phyloP scores from a whole-genome alignment of 1,140 invertebrate genomes.

The Panulirus ornatus region DNA sequence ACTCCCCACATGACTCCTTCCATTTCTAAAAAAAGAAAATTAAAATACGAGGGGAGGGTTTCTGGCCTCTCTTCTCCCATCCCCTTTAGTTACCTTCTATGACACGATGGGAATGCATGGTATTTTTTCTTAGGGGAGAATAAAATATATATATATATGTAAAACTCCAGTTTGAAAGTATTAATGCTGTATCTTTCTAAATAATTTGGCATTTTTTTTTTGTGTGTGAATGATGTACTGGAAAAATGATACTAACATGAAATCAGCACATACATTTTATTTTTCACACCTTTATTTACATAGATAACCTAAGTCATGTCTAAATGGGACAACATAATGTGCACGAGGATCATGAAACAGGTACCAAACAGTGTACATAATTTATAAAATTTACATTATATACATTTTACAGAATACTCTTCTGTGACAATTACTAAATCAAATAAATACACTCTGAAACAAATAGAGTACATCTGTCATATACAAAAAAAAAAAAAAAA shows the following conservation, averaged over 20 bases:
- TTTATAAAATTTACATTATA: slow-evolving; percentile 72
- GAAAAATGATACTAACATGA: not conserved
- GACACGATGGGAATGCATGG: no score
- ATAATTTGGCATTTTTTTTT: no score
- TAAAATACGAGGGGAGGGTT: no score
- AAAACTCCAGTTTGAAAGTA: no score
- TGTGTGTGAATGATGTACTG: no score
- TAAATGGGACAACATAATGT: slow-evolving; percentile 64
- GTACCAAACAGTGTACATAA: slow-evolving; percentile 71
- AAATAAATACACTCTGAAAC: slow-evolving; percentile 71
- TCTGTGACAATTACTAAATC: slow-evolving; percentile 62
- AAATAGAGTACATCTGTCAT: slow-evolving; percentile 67
- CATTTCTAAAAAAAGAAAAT: no score
- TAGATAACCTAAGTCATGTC: slow-evolving; percentile 66
- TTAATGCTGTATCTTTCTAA: no score
- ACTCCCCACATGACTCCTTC: no score
- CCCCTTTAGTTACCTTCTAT: no score
- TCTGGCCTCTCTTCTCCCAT: no score
- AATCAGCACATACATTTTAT: slow-evolving; percentile 65
- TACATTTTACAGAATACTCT: slow-evolving; percentile 53
- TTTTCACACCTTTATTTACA: slow-evolving; percentile 72
- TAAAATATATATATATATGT: no score
- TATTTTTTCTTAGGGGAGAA: no score
- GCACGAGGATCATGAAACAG: slow-evolving; percentile 69
- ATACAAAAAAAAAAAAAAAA: slow-evolving; percentile 55